Base-by-base conservation (phyloP, 2,888 invertebrate genomes). In the Heliconius ethilla region DNA sequence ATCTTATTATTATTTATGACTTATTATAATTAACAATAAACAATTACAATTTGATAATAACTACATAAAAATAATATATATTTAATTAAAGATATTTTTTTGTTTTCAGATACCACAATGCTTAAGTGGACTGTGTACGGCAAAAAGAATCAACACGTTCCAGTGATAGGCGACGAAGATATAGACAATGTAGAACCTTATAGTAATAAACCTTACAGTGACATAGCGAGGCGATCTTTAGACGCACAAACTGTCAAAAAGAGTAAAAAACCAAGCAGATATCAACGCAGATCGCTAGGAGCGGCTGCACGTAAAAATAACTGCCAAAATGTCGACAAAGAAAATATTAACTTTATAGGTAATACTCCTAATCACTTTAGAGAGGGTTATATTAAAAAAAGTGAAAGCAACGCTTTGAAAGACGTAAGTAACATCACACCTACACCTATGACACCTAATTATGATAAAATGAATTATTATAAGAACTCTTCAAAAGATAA, bases 341-440 rank as follows among this genome's bases (percentile, higher is more conserved):
- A 94, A 84, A 94, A 95, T 82, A 86, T 93, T 18, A 94, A 95
- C 81, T 91, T 92, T 72, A 91, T 95, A 77, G 93, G 94, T 10
- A 94, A 95, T 81, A 96, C 96, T 75, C 96, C 96, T 81, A 96
- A 95, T 83, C 95, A 95, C 83, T 96, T 92, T 81, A 95, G 95
- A 85, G 95, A 95, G 82, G 95, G 95, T 5, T 95, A 95, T 37
- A 84, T 91, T 4, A 95, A 95, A 78, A 96, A 95, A 87, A 86
- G 92, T 37, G 95, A 95, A 82, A 92, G 88, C 1, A 83, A 90
- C 76, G 94, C 93, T 15, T 88, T 96, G 0, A 94, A 95, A 87
- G 96, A 96, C 85, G 95, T 96, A 13, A 96, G 96, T 84, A 96
- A 96, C 84, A 91, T 96, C n/a, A 95, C 96, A 5, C 95, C 96